A percentile compares a stretch with the other conserved stretches of the same genome.
Conservation (phyloP, 2,797 vertebrate genomes). For the Cheirogaleus major region DNA sequence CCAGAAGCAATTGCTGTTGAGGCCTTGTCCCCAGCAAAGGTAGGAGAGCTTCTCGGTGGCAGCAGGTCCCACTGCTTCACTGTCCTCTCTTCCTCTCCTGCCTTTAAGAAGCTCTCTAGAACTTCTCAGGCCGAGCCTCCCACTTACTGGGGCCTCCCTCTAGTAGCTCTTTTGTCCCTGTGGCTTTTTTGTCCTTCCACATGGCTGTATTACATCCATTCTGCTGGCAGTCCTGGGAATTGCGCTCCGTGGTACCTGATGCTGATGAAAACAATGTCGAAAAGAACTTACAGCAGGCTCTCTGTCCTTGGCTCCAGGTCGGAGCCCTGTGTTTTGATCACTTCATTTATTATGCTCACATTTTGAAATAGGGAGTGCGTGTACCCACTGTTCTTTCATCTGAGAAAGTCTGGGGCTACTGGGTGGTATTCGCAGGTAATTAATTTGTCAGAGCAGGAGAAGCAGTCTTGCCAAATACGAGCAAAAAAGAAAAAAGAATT, state of each 20-base stretch:
- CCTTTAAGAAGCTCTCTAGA: background rate
- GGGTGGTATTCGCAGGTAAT: slow-evolving; percentile 15
- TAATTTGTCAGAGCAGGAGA: slow-evolving; percentile 44
- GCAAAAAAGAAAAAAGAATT: background rate
- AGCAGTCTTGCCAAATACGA: slow-evolving; percentile 27
- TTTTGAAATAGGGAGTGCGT: background rate
- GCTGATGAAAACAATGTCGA: background rate
- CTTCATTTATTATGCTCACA: background rate
- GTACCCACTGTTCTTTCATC: background rate
- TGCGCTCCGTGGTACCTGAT: background rate
- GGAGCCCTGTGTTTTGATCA: background rate
- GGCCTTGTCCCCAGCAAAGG: background rate
- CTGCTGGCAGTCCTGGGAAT: background rate
- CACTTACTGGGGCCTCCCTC: background rate
- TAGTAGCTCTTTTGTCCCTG: background rate
- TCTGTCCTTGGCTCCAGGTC: background rate
- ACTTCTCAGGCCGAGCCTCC: background rate
- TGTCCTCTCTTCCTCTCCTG: background rate
- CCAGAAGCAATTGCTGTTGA: background rate
- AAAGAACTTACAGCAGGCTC: background rate
- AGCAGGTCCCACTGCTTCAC: accelerated
- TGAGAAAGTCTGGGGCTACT: background rate
- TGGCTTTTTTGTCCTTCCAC: background rate
- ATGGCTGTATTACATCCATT: background rate
- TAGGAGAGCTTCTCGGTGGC: background rate